Base-by-base conservation (phyloP, 2,797 vertebrate genomes). In the Enoplosus armatus region DNA sequence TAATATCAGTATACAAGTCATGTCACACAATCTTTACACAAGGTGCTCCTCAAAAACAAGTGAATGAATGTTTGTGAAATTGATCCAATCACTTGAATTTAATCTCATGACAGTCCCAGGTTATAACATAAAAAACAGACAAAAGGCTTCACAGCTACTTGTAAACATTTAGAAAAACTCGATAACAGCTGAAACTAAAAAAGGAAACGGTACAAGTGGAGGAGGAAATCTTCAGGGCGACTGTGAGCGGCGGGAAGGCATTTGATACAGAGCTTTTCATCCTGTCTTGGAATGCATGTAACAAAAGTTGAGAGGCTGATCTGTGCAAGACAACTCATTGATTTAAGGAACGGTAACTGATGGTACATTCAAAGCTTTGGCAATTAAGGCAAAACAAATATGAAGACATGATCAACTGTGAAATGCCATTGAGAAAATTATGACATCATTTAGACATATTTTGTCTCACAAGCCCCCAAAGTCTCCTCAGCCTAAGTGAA, bases 321-420 rank as follows among this genome's bases (percentile, higher is more conserved):
- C 31, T 53, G 41, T 60, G 59, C 29, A 31, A 14, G 41, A 75
- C 6, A 60, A 45, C 29, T 54, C 5, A 29, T 5, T 31, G 11
- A 51, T 31, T 39, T 2, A 7, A 72, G 66, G 20, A 58, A 76
- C 35, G 15, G 29, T 58, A 72, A 72, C 24, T 1, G 16, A 72
- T 50, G 82, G 58, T 88, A 94, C 88, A 94, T 92, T 94, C 89
- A 93, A 90, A 77, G 80, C 89, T 92, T 90, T 87, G 80, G 86
- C 87, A 82, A 85, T 84, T 86, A 87, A 90, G 84, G 86, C 86
- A 79, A 89, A 90, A 83, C 58, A 91, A 86, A 84, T 29, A 66
- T 26, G 31, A 80, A 67, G 39, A 72, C 64, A 80, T 12, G 16
- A 66, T 31, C 11, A 14, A 56, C 26, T 35, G 29, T 45, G 74